Base-by-base conservation (phyloP, 2,113 vertebrate species). In the Rhodinocichla rosea region DNA sequence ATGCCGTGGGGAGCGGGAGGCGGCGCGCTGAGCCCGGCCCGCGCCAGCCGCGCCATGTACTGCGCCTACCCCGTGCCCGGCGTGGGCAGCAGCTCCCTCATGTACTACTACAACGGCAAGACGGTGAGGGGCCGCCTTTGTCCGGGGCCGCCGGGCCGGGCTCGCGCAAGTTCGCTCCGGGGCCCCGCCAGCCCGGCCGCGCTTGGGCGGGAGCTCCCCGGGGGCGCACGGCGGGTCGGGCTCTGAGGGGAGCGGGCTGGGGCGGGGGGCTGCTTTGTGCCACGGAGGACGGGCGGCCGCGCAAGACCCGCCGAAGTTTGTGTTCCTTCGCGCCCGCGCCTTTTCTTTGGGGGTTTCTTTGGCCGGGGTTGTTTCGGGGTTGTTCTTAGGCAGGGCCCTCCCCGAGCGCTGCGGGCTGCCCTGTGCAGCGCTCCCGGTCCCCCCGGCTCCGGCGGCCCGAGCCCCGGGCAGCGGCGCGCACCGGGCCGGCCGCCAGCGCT, bases 21-120 rank as follows among this genome's bases (percentile, higher is more conserved):
- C 97, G 95, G 97, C 89, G 97, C 97, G 93, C 78, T 92, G 96
- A 97, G 90, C 95, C 80, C 89, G 95, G 95, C 97, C 76, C 94
- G 86, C 97, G 98, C 97, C 98, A 99, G 97, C 75, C 94, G 85
- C 97, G 98, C 97, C 98, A 99, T 99, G 99, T 99, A 99, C 98
- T 99, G 99, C 97, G 99, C 99, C 52, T 99, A 99, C 97, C 99
- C 99, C 80, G 99, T 99, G 94, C 99, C 99, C 97, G 99, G 99
- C 98, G 98, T 99, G 99, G 99, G 98, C 97, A 99, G 98, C 98
- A 99, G 98, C 98, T 99, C 99, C 96, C 98, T 99, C 98, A 99
- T 99, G 99, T 99, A 99, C 98, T 99, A 99, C 98, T 99, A 99
- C 98, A 99, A 99, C 97, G 99, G 99, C 69, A 99, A 99, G 98